phyloP scores from a whole-genome alignment of 2,797 vertebrate genomes.

The Serranus cabrilla region DNA sequence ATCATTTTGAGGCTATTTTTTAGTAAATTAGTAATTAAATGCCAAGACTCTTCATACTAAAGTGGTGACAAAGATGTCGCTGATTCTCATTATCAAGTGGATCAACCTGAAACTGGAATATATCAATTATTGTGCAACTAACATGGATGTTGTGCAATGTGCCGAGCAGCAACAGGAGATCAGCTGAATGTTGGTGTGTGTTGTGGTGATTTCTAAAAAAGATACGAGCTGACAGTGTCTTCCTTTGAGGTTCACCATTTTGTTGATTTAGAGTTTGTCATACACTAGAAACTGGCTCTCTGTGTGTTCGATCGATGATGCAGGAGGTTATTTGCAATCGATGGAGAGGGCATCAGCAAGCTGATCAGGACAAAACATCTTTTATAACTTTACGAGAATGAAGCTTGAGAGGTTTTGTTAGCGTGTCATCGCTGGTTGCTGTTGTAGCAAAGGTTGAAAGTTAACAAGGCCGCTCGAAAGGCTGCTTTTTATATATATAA shows the following conservation, averaged over 20 bases:
- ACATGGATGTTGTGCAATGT: conserved; percentile 42
- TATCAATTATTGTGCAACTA: conserved; percentile 12
- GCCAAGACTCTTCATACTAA: not conserved
- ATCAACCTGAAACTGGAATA: not conserved
- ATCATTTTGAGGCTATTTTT: not conserved
- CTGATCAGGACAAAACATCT: not conserved
- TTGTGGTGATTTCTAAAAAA: conserved; percentile 31
- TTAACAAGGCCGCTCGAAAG: not conserved
- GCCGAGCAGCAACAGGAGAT: conserved; percentile 1
- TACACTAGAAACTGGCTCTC: not conserved
- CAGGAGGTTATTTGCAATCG: not conserved
- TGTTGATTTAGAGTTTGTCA: conserved; percentile 11
- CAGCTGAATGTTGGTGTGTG: conserved; percentile 7
- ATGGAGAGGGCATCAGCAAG: not conserved
- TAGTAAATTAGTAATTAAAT: not conserved
- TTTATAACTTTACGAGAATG: not conserved
- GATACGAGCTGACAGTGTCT: conserved; percentile 38
- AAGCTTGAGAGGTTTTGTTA: not conserved
- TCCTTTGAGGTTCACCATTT: conserved; percentile 43
- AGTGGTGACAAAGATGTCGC: not conserved
- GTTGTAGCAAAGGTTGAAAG: conserved; percentile 1
- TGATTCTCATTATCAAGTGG: not conserved
- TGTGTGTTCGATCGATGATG: not conserved
- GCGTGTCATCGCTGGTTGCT: not conserved
- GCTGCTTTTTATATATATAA: not conserved